A percentile compares a stretch with the other conserved stretches of the same genome.
Evolutionary conservation across 1,140 invertebrate genomes (phyloP).

Genomic region (Battus philenor): DNA sequence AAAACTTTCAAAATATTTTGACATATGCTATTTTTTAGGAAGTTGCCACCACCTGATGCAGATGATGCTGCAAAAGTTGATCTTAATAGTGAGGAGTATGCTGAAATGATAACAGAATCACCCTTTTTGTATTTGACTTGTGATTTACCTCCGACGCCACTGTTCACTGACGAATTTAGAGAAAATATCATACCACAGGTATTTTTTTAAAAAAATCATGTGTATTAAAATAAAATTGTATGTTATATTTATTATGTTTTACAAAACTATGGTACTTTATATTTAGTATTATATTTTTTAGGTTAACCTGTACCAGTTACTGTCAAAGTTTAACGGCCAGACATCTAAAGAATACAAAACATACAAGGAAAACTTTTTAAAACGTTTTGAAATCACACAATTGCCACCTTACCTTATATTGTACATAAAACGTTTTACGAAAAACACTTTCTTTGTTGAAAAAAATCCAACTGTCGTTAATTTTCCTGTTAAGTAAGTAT

Average conservation of each 20-base stretch:
- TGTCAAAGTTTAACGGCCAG: slow-evolving; percentile 97
- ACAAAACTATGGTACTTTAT: not conserved
- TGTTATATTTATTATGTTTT: not conserved
- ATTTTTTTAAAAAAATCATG: slow-evolving; percentile 2
- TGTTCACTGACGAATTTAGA: slow-evolving; percentile 97
- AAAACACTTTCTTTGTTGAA: slow-evolving; percentile 99
- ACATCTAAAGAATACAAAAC: slow-evolving; percentile 99
- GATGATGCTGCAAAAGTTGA: slow-evolving; percentile 91
- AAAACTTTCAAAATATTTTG: slow-evolving; percentile 12
- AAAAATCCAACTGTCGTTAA: slow-evolving; percentile 99
- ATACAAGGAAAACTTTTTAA: slow-evolving; percentile 98
- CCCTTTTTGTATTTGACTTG: slow-evolving; percentile 97
- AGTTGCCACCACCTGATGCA: slow-evolving; percentile 95
- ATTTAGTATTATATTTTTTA: slow-evolving; percentile 56
- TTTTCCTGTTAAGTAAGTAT: slow-evolving; percentile 97
- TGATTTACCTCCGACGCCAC: slow-evolving; percentile 95
- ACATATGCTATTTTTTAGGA: slow-evolving; percentile 75
- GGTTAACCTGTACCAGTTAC: slow-evolving; percentile 94
- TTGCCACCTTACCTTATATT: slow-evolving; percentile 98
- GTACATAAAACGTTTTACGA: slow-evolving; percentile 98
- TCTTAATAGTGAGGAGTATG: slow-evolving; percentile 90
- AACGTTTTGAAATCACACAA: slow-evolving; percentile 95
- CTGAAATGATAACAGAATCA: slow-evolving; percentile 90
- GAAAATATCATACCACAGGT: slow-evolving; percentile 99
- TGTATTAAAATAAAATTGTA: not conserved